These are phyloP conservation scores for Coracias cyanogaster DNA, from an alignment of 2,797 vertebrate genomes.

Conservation along the genomic window DNA sequence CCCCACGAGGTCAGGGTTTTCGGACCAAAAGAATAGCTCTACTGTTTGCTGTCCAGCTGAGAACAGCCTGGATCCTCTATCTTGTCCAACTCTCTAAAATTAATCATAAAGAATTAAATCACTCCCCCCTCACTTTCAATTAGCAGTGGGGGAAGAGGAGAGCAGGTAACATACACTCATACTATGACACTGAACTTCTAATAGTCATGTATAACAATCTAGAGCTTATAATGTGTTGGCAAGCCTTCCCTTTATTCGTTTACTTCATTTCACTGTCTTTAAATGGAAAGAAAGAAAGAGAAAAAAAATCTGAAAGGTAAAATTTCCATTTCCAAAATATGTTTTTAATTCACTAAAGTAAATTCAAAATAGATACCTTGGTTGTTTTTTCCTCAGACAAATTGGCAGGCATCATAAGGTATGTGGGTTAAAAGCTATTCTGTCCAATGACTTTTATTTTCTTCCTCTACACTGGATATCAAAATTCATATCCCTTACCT, in stretches of 20 bases:
- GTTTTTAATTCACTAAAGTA: background rate
- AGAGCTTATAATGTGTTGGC: background rate
- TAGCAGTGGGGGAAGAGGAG: background rate
- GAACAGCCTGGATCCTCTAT: conserved; percentile 17
- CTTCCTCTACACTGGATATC: background rate
- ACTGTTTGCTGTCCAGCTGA: conserved; percentile 66
- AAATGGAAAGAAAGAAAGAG: background rate
- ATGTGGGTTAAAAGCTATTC: background rate
- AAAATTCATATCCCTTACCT: background rate
- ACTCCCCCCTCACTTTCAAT: background rate
- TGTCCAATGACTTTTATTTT: background rate
- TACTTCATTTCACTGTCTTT: conserved; percentile 24
- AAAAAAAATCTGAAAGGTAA: background rate
- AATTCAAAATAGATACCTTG: background rate
- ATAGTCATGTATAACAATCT: background rate
- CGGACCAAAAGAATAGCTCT: conserved; percentile 48
- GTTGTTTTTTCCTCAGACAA: background rate
- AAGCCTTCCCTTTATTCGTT: conserved; percentile 22
- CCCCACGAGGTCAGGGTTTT: conserved; percentile 45
- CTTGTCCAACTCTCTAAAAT: background rate
- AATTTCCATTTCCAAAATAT: background rate
- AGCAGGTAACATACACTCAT: background rate
- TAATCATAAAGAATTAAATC: background rate
- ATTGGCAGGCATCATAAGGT: background rate
- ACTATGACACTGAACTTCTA: background rate